Conservation (phyloP, 2,888 invertebrate species). For the Fabriciana adippe region DNA sequence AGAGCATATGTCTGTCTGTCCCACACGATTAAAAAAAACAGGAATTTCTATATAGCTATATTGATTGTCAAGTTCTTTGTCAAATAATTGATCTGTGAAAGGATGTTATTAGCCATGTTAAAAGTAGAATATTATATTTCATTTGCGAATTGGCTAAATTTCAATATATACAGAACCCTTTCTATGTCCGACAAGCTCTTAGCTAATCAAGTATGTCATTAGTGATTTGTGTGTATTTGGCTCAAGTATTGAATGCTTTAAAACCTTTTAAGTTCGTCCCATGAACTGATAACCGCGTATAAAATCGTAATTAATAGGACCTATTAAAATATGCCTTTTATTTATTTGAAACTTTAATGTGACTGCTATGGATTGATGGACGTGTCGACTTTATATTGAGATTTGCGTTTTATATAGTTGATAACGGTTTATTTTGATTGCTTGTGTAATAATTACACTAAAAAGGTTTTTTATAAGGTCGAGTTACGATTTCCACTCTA, state of each 20-base stretch:
- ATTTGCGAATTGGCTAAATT: background rate
- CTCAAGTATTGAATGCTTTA: constrained; percentile 71
- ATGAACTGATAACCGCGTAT: constrained; percentile 63
- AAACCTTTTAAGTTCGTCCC: constrained; percentile 74
- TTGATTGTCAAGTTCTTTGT: too few relatives aligned
- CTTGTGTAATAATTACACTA: background rate
- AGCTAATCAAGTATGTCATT: constrained; percentile 32
- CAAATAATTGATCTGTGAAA: too few relatives aligned
- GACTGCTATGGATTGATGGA: constrained; percentile 25
- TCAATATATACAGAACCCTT: constrained; percentile 43
- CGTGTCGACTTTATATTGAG: constrained; percentile 19
- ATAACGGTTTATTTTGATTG: background rate
- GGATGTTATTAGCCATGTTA: too few relatives aligned
- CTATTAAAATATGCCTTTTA: constrained; percentile 58
- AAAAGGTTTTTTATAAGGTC: too few relatives aligned
- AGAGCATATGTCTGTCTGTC: too few relatives aligned
- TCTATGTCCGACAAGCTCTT: constrained; percentile 4
- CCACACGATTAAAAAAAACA: too few relatives aligned
- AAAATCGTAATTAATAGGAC: constrained; percentile 73
- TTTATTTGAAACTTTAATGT: constrained; percentile 34
- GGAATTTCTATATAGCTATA: too few relatives aligned
- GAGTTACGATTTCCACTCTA: too few relatives aligned
- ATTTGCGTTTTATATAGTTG: background rate
- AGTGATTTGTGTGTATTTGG: constrained; percentile 69
- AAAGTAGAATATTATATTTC: too few relatives aligned